phyloP scores from a whole-genome alignment of 1,140 invertebrate genomes.

The Brachystomella parvula region DNA sequence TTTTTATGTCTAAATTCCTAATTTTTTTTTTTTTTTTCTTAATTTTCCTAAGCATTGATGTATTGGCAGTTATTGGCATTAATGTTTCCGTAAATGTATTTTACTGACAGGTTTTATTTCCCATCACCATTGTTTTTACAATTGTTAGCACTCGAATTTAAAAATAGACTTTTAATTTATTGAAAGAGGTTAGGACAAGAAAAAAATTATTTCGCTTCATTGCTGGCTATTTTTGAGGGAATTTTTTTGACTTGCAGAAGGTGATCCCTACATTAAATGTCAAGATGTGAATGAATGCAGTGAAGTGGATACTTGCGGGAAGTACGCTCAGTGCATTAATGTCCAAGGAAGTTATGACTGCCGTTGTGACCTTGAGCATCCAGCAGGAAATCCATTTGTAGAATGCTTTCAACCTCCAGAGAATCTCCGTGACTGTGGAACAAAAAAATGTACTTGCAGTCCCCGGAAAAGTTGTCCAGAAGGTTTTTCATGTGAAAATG shows the following conservation, averaged over 20 bases:
- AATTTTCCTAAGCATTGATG: too few species aligned
- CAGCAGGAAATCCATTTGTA: slow-evolving; percentile 74
- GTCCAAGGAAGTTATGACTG: slow-evolving; percentile 74
- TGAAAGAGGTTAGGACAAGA: background rate
- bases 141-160: too few species aligned
- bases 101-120: too few species aligned
- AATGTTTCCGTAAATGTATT: too few species aligned
- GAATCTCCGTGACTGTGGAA: slow-evolving; percentile 50
- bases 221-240: too few species aligned
- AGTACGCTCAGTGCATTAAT: slow-evolving; percentile 77
- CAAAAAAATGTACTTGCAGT: slow-evolving; percentile 53
- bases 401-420: slow-evolving; percentile 49
- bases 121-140: too few species aligned
- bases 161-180: background rate
- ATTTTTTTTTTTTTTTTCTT: too few species aligned
- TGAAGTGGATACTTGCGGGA: slow-evolving; percentile 61
- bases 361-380: slow-evolving; percentile 63
- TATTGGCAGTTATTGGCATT: too few species aligned
- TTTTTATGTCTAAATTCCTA: too few species aligned
- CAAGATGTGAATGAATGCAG: slow-evolving; percentile 64
- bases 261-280: slow-evolving; percentile 78
- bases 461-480: slow-evolving; percentile 60
- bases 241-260: slow-evolving; percentile 46
- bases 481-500: slow-evolving; percentile 61
- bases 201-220: background rate